Percentiles rank a stretch among this genome's conserved stretches.
Conservation (phyloP, 2,888 invertebrate species). For the Hirtodrosophila trivittata region DNA sequence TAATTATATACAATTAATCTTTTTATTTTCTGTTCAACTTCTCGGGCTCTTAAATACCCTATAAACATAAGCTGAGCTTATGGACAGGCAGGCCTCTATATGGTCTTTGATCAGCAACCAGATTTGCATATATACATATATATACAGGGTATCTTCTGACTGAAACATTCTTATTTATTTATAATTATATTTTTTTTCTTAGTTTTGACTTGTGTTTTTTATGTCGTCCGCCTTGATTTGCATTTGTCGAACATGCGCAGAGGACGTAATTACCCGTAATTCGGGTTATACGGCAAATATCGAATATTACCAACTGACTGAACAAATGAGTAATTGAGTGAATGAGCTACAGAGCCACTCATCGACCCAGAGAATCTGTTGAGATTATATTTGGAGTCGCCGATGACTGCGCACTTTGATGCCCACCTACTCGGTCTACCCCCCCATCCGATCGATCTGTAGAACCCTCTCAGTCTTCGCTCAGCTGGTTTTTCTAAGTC, state of each 20-base stretch:
- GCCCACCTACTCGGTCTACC: neutral
- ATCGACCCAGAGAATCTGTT: too few species aligned
- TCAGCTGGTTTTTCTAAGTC: slow-evolving; percentile 18
- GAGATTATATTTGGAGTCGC: too few species aligned
- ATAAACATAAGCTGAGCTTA: too few species aligned
- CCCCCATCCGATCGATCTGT: neutral
- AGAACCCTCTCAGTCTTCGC: neutral
- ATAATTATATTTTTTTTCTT: slow-evolving; percentile 5
- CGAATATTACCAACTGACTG: slow-evolving; percentile 4
- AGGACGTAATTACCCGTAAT: slow-evolving; percentile 63
- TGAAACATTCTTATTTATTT: too few species aligned
- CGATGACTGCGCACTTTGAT: slow-evolving; percentile 25
- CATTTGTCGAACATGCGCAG: slow-evolving; percentile 52
- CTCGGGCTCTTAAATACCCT: too few species aligned
- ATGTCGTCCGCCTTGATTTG: slow-evolving; percentile 56
- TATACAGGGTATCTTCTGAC: too few species aligned
- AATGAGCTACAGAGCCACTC: too few species aligned
- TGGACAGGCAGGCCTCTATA: too few species aligned
- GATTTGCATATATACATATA: too few species aligned
- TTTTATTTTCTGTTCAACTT: too few species aligned
- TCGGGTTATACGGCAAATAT: slow-evolving; percentile 53
- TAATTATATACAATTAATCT: slow-evolving; percentile 49
- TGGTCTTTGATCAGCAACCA: too few species aligned
- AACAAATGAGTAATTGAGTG: slow-evolving; percentile 4
- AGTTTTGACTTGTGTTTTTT: neutral